A percentile compares a stretch with the other conserved stretches of the same genome.
phyloP scores from a whole-genome alignment of 1,140 invertebrate species.

The Choristoneura fumiferana region DNA sequence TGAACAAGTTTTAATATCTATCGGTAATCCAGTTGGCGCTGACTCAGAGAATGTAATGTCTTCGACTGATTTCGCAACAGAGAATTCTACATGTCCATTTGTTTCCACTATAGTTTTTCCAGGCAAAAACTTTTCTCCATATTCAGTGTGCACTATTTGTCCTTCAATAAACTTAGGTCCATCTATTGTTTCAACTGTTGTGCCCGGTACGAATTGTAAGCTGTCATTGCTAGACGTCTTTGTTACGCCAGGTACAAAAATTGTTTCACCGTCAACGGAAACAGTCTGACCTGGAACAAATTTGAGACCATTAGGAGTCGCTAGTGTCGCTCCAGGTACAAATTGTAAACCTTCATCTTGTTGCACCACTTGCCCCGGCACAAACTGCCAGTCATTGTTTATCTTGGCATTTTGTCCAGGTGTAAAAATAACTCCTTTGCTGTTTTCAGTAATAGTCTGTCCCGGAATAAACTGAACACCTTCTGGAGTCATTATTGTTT shows the following conservation, averaged over 20 bases:
- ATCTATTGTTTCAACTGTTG: slow-evolving; percentile 82
- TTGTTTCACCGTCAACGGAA: slow-evolving; percentile 71
- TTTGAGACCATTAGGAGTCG: slow-evolving; percentile 81
- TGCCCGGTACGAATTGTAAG: slow-evolving; percentile 82
- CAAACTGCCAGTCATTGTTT: slow-evolving; percentile 79
- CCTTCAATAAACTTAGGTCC: slow-evolving; percentile 84
- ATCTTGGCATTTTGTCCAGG: slow-evolving; percentile 82
- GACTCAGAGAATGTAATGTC: slow-evolving; percentile 79
- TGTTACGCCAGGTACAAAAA: slow-evolving; percentile 80
- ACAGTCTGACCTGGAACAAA: slow-evolving; percentile 84
- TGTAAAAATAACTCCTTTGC: slow-evolving; percentile 80
- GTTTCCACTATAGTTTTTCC: slow-evolving; percentile 78
- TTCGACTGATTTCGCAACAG: slow-evolving; percentile 79
- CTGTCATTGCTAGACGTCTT: slow-evolving; percentile 41
- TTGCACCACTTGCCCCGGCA: slow-evolving; percentile 81
- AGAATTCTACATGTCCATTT: slow-evolving; percentile 79
- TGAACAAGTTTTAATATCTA: slow-evolving; percentile 80
- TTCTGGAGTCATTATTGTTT: slow-evolving; percentile 82
- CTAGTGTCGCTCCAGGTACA: slow-evolving; percentile 82
- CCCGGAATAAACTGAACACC: slow-evolving; percentile 82
- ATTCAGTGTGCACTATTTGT: slow-evolving; percentile 80
- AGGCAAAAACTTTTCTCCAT: slow-evolving; percentile 81
- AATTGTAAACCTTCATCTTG: slow-evolving; percentile 79
- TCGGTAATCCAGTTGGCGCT: slow-evolving; percentile 77
- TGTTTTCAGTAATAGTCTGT: slow-evolving; percentile 78